Base-by-base conservation (phyloP, 2,888 invertebrate genomes). In the Parnassius smintheus region DNA sequence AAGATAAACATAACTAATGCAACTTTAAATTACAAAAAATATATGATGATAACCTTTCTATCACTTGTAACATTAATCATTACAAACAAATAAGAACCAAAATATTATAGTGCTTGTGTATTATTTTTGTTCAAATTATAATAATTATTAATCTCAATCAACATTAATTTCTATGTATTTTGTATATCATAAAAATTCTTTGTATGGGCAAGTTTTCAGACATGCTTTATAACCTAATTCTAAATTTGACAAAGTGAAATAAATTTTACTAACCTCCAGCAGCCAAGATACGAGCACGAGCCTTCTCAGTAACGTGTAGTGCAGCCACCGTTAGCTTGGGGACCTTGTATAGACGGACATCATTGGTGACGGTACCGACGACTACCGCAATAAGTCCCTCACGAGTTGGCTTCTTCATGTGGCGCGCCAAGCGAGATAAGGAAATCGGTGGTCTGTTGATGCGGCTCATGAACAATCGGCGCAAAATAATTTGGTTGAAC, bases 381-480 rank as follows among this genome's bases (percentile, higher is more conserved):
- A 98, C 94, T 56, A 99, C 99, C 52, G 98, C 97, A 70, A 96
- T 96, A 76, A 96, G 95, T 61, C 95, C 95, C 74, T 97, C 96
- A 66, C 98, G 96, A 70, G 93, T 93, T 10, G 96, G 96, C 72
- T 95, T 95, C 85, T 96, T 96, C 96, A 98, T 96, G 82, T 97
- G 94, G 67, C 97, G 94, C 12, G 94, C 94, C 77, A 99, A 91
- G 71, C 97, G 95, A 53, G 98, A 96, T 72, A 99, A 80, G 3
- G 99, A 98, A 78, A 99, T 94, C 69, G 99, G 98, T 64, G 99
- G 98, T 68, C 96, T 94, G 92, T 99, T 96, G 76, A 96, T 98
- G 82, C 96, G 97, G 90, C 98, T 98, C 99, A 99, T 99, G 91
- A 98, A 99, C 79, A 99, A 93, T 77, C 99, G 95, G 85, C 96